Base-by-base conservation (phyloP, 2,113 vertebrate genomes). In the Malurus alboscapulatus region DNA sequence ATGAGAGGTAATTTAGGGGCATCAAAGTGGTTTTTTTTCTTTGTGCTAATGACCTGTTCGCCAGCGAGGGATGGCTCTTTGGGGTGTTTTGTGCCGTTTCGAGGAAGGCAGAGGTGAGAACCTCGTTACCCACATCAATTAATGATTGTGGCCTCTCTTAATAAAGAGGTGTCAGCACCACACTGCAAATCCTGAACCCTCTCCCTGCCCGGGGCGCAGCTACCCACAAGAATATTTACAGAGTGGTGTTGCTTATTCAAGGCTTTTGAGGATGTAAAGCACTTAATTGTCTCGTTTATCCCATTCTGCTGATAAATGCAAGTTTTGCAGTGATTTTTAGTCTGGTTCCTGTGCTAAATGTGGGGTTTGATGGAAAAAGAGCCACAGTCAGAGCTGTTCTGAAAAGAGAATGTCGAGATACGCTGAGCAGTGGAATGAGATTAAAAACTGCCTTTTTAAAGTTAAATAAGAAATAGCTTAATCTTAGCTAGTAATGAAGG, bases 1-100 rank as follows among this genome's bases (percentile, higher is more conserved):
- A 91, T 97, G 97, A 98, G 97, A 98, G 98, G 97, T 97, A 61
- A 0, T 0, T 34, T 14, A 30, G 27, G 65, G 54, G 38, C 84
- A 80, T 71, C 88, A 67, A 19, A 92, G 65, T 4, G 45, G 2
- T 0, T 4, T 62, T 51, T 51, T 51, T 0, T 4, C 58, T 51
- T 51, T 72, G 65, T 87, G 16, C 54, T 50, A 12, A 42, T 0
- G 2, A 40, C 40, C 57, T 57, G 65, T 16, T 67, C 34, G 2
- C 9, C 7, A 2, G 40, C 38, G 38, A 38, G 48, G 59, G 50
- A 19, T 48, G 73, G 24, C 54, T 69, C 38, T 25, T 69, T 36
- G 44, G 66, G 40, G 18, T 34, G 69, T 13, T 30, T 13, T 36
- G 17, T n/a, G 47, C 18, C 66, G 14, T 63, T 58, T 34, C 0